A percentile compares a stretch with the other conserved stretches of the same genome.
These are phyloP conservation scores for Malurus melanocephalus DNA, from an alignment of 2,113 vertebrate genomes.

Conservation along the genomic window DNA sequence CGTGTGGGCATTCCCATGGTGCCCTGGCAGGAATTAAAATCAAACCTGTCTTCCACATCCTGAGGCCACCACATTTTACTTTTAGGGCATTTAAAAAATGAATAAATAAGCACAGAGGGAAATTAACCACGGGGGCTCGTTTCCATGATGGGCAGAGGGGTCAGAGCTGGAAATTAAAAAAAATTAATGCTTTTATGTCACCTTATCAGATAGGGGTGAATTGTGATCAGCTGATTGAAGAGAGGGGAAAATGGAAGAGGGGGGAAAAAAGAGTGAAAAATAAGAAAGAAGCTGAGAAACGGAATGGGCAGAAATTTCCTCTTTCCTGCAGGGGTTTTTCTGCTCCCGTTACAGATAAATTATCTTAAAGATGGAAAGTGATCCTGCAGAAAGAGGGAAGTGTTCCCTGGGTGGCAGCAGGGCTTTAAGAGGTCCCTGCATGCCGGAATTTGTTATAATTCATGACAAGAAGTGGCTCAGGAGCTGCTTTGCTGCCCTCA, in stretches of 20 bases:
- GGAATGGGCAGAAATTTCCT: not conserved
- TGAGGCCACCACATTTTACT: not conserved
- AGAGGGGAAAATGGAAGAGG: not conserved
- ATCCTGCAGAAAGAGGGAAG: not conserved
- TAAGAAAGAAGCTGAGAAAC: not conserved
- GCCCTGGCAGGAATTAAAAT: not conserved
- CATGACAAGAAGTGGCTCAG: not conserved
- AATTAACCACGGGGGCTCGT: not conserved
- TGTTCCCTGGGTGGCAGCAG: not conserved
- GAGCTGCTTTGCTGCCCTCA: not conserved
- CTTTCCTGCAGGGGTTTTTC: not conserved
- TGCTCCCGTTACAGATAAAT: not conserved
- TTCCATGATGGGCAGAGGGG: not conserved
- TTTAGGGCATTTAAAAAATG: not conserved
- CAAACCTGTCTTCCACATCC: not conserved
- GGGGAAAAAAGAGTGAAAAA: not conserved
- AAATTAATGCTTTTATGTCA: not conserved
- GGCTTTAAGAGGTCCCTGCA: not conserved
- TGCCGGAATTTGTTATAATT: not conserved
- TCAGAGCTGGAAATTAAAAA: not conserved
- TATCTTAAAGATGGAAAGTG: not conserved
- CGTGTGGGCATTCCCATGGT: not conserved
- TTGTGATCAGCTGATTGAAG: not conserved
- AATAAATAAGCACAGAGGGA: not conserved
- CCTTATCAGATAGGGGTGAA: not conserved